Evolutionary conservation across 2,113 vertebrate species (phyloP).

Genomic region (Balaenoptera acutorostrata): DNA sequence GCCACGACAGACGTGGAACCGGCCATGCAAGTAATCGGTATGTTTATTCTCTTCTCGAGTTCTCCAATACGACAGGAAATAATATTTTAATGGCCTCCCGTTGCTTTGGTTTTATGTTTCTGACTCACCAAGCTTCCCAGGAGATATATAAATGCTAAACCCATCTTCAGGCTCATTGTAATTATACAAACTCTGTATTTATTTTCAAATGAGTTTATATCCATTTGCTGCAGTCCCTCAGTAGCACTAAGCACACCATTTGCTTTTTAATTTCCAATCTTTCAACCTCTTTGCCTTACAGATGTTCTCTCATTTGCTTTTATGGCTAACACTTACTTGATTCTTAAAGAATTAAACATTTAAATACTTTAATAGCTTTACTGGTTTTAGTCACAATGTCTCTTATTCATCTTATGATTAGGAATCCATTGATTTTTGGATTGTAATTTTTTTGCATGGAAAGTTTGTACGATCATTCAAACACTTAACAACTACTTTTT

Average conservation of each 20-base stretch:
- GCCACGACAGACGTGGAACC: conserved; percentile 89
- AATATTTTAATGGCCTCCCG: conserved; percentile 55
- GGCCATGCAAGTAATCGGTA: conserved; percentile 91
- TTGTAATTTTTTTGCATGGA: neutral
- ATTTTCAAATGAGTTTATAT: conserved; percentile 14
- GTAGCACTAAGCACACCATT: neutral
- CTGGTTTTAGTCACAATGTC: neutral
- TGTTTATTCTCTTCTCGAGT: conserved; percentile 76
- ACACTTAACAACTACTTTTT: neutral
- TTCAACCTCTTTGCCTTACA: conserved; percentile 35
- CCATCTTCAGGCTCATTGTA: conserved; percentile 30
- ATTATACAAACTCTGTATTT: conserved; percentile 32
- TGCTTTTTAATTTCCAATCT: conserved; percentile 37
- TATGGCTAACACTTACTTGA: neutral
- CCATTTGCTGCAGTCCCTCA: neutral
- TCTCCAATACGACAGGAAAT: conserved; percentile 59
- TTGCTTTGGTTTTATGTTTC: conserved; percentile 38
- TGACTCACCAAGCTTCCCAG: conserved; percentile 36
- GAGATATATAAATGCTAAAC: conserved; percentile 44
- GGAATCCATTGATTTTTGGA: neutral
- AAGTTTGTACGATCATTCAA: neutral
- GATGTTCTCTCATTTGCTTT: conserved; percentile 49
- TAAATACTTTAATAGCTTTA: conserved; percentile 32
- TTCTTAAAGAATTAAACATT: conserved; percentile 53
- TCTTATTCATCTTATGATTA: neutral